Evolutionary conservation across 2,797 vertebrate genomes (phyloP).

Genomic region (Crenuchus spilurus): DNA sequence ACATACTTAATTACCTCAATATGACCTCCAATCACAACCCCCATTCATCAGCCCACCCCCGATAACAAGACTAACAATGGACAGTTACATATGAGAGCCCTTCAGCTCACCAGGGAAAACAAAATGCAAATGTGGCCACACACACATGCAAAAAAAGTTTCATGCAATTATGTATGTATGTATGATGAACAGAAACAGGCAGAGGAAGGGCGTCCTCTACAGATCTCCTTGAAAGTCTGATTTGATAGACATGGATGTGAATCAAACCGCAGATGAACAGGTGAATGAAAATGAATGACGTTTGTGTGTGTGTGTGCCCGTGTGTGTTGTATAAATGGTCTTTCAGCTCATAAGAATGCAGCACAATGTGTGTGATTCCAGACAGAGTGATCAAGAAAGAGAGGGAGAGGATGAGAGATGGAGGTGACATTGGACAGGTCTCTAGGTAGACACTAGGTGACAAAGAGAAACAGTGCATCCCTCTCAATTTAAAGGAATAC

Average conservation of each 20-base stretch:
- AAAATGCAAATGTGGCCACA: background rate
- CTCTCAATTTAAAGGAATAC: background rate
- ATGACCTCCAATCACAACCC: background rate
- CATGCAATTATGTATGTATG: background rate
- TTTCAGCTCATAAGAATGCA: conserved; percentile 44
- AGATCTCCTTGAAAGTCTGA: conserved; percentile 20
- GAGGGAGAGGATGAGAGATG: conserved; percentile 18
- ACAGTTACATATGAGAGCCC: background rate
- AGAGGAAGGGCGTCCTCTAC: background rate
- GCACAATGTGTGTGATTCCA: conserved; percentile 29
- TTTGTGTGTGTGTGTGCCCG: background rate
- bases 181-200: background rate
- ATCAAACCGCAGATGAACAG: conserved; percentile 20
- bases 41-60: background rate
- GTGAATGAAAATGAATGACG: conserved; percentile 22
- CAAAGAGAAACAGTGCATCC: background rate
- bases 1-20: background rate
- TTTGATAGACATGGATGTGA: conserved; percentile 26
- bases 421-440: conserved; percentile 31
- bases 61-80: background rate
- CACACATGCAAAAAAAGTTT: background rate
- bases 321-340: conserved; percentile 25
- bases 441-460: background rate
- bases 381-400: conserved; percentile 30
- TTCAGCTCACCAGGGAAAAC: background rate